Conservation (phyloP, 2,888 invertebrate species). For the Caenorhabditis drosophilae region DNA sequence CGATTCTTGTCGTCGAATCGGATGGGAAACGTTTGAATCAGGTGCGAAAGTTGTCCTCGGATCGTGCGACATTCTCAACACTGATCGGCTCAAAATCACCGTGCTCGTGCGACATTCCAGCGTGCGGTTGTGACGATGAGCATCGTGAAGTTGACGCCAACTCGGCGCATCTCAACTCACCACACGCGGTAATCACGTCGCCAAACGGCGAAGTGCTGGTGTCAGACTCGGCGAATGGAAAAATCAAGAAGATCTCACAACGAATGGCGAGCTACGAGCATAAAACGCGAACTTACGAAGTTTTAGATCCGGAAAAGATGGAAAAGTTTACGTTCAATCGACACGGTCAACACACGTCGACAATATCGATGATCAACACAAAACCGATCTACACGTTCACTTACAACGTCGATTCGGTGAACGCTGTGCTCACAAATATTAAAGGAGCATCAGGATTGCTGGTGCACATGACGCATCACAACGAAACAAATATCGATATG, state of each 20-base stretch:
- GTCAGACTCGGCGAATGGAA: slow-evolving; percentile 77
- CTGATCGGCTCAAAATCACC: slow-evolving; percentile 38
- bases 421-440: slow-evolving; percentile 80
- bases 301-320: slow-evolving; percentile 76
- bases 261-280: slow-evolving; percentile 75
- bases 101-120: slow-evolving; percentile 60
- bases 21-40: slow-evolving; percentile 89
- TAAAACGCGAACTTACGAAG: slow-evolving; percentile 80
- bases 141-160: slow-evolving; percentile 64
- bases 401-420: slow-evolving; percentile 91
- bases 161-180: slow-evolving; percentile 46
- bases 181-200: slow-evolving; percentile 82
- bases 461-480: slow-evolving; percentile 72
- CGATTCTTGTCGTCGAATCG: slow-evolving; percentile 89
- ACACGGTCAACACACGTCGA: slow-evolving; percentile 89
- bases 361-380: slow-evolving; percentile 81
- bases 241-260: slow-evolving; percentile 71
- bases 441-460: slow-evolving; percentile 84
- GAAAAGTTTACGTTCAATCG: slow-evolving; percentile 71
- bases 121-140: slow-evolving; percentile 71
- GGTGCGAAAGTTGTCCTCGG: slow-evolving; percentile 28
- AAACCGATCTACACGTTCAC: slow-evolving; percentile 90
- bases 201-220: slow-evolving; percentile 94
- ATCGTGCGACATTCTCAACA: slow-evolving; percentile 17
- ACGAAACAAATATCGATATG: slow-evolving; percentile 27